A percentile compares a stretch with the other conserved stretches of the same genome.
These are phyloP conservation scores for Linyphia triangularis DNA, from an alignment of 2,888 invertebrate genomes.

Conservation along the genomic window DNA sequence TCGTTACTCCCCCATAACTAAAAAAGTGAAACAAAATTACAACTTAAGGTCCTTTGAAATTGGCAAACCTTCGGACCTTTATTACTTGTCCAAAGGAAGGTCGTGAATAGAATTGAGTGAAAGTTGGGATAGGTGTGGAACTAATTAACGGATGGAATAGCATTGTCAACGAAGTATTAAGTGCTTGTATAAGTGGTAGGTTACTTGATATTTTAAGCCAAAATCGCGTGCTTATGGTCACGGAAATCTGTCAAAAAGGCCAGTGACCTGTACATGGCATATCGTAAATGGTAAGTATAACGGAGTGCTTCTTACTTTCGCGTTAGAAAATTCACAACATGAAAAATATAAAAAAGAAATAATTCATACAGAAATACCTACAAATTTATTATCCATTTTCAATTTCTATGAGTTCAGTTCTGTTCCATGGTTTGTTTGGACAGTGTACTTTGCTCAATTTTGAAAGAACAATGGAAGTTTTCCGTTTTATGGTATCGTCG, in stretches of 20 bases:
- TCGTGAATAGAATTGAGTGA: constrained; percentile 29
- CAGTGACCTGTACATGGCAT: constrained; percentile 55
- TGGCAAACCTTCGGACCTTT: neutral
- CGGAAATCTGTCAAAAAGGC: constrained; percentile 57
- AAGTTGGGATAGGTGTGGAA: neutral
- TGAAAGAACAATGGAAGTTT: constrained; percentile 31
- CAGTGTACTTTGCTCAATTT: neutral
- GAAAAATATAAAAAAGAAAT: constrained; percentile 20
- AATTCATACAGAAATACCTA: neutral
- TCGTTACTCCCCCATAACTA: too few relatives aligned
- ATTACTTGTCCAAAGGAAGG: neutral
- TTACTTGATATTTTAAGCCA: constrained; percentile 28
- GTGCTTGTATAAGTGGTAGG: constrained; percentile 15
- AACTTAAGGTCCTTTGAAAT: neutral
- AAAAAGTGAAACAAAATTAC: too few relatives aligned
- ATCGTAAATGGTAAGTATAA: constrained; percentile 46
- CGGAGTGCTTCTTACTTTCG: constrained; percentile 28
- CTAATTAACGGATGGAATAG: constrained; percentile 21
- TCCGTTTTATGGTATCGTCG: constrained; percentile 24
- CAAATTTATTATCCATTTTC: constrained; percentile 14
- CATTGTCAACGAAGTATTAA: constrained; percentile 5
- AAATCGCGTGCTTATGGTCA: constrained; percentile 61
- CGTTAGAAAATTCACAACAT: neutral
- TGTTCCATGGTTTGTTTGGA: constrained; percentile 2
- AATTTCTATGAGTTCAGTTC: constrained; percentile 33